Evolutionary conservation across 2,888 invertebrate species (phyloP).

Genomic region (Drosophila crucigera): DNA sequence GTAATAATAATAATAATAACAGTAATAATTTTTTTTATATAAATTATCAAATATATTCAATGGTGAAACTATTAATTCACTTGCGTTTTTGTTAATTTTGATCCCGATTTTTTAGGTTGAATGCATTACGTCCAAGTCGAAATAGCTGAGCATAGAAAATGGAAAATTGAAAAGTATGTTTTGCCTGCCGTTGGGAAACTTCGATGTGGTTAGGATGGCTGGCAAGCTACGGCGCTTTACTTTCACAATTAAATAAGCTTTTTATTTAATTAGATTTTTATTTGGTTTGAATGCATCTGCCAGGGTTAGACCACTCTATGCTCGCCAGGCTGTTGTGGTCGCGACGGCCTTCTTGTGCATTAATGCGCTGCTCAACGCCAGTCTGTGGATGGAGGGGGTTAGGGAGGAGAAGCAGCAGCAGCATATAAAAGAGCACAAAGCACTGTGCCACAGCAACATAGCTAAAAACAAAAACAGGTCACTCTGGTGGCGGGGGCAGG

Average conservation of each 20-base stretch:
- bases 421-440: conserved; percentile 13
- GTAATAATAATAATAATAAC: neutral
- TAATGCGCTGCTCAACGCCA: conserved; percentile 16
- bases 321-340: conserved; percentile 17
- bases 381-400: neutral
- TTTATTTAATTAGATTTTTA: conserved; percentile 79
- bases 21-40: neutral
- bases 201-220: conserved; percentile 27
- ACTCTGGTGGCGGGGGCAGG: neutral
- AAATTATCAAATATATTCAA: neutral
- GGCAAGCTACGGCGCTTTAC: conserved; percentile 48
- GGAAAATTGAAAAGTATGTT: neutral
- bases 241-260: conserved; percentile 68
- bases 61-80: neutral
- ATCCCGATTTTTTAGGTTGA: neutral
- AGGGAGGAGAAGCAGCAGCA: neutral
- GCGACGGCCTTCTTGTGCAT: conserved; percentile 42
- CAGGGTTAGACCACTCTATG: conserved; percentile 8
- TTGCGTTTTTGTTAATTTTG: neutral
- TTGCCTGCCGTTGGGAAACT: neutral
- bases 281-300: conserved; percentile 69
- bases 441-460: conserved; percentile 8
- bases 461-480: conserved; percentile 51
- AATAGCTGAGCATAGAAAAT: neutral
- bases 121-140: neutral